These are phyloP conservation scores for Acanthurus tractus DNA, from an alignment of 2,797 vertebrate genomes.

Conservation along the genomic window DNA sequence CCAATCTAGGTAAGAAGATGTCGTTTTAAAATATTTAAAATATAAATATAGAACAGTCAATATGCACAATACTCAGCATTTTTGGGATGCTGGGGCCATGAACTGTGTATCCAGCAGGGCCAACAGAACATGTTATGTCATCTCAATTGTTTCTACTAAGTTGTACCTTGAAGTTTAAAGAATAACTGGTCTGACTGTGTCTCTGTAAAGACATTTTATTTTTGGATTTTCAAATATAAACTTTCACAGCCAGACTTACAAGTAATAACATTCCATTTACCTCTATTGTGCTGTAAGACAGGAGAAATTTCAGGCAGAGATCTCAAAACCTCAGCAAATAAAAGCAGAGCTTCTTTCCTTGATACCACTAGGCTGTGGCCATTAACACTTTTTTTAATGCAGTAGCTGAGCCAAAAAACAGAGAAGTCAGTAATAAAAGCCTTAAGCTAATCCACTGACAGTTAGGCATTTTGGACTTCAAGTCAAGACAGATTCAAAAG, in stretches of 20 bases:
- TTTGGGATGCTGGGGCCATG: neutral
- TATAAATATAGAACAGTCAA: neutral
- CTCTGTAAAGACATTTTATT: neutral
- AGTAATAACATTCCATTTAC: neutral
- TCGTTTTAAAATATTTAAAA: no score
- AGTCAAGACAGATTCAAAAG: constrained; percentile 11
- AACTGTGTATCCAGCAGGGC: neutral
- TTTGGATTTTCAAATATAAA: neutral
- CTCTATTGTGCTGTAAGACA: neutral
- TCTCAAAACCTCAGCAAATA: neutral
- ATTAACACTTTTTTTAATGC: neutral
- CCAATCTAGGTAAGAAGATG: no score
- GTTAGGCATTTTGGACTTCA: constrained; percentile 19
- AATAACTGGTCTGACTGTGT: neutral
- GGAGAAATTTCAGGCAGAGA: neutral
- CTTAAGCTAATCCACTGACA: constrained; percentile 6
- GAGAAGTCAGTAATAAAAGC: constrained; percentile 3
- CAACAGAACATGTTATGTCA: neutral
- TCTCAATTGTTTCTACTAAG: no score
- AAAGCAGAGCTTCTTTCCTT: neutral
- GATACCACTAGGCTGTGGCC: neutral
- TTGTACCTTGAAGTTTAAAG: neutral
- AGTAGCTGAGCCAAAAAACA: neutral
- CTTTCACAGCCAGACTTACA: no score
- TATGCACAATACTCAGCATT: neutral